Conservation (phyloP, 2,113 vertebrate species). For the Ptilorrhoa leucosticta region DNA sequence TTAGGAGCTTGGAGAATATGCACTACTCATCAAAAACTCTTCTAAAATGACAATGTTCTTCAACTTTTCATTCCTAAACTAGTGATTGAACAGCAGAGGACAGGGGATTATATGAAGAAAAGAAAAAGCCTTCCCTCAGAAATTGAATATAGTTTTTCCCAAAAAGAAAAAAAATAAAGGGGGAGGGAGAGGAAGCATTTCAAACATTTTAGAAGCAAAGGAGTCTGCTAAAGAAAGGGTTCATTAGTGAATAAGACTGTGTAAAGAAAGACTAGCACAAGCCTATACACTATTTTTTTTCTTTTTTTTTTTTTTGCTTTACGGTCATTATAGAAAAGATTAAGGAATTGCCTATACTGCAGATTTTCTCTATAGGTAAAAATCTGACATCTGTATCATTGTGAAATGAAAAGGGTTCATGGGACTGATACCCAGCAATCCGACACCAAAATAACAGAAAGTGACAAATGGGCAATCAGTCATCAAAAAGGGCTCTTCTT, state of each 20-base stretch:
- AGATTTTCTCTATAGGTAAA: not conserved
- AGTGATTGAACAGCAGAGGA: not conserved
- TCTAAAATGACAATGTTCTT: not conserved
- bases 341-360: not conserved
- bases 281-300: not conserved
- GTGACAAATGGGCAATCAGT: not conserved
- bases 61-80: not conserved
- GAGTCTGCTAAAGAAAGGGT: not conserved
- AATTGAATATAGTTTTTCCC: not conserved
- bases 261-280: not conserved
- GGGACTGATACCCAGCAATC: not conserved
- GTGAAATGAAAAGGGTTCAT: not conserved
- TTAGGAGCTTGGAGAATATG: not conserved
- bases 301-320: not conserved
- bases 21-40: not conserved
- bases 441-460: not conserved
- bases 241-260: not conserved
- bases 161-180: too few species aligned
- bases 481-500: not conserved
- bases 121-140: not conserved
- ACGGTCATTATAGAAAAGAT: not conserved
- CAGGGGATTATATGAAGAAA: not conserved
- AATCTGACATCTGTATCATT: not conserved
- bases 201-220: not conserved
- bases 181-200: accelerated